These are phyloP conservation scores for Poeciliopsis turneri DNA, from an alignment of 2,797 vertebrate genomes.

Conservation along the genomic window DNA sequence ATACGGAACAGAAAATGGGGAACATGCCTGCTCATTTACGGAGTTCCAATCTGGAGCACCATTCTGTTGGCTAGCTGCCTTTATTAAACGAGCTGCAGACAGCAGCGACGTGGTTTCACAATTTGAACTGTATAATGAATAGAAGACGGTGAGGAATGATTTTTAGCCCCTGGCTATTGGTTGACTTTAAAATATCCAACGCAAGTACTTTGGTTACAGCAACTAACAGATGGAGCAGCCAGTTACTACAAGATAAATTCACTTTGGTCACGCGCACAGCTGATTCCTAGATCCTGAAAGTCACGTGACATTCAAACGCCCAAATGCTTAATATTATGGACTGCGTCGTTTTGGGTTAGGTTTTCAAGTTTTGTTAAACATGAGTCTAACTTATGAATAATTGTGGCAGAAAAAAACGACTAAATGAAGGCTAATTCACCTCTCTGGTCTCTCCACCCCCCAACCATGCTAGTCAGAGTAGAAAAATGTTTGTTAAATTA, in stretches of 20 bases:
- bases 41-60: background rate
- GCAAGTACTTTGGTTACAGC: background rate
- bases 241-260: background rate
- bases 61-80: background rate
- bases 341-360: background rate
- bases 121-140: background rate
- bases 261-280: background rate
- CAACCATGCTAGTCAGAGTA: background rate
- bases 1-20: background rate
- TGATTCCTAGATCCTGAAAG: background rate
- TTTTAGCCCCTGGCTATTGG: background rate
- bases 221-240: background rate
- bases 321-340: background rate
- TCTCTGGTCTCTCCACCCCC: background rate
- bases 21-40: background rate
- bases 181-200: background rate
- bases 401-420: background rate
- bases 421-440: background rate
- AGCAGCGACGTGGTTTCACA: background rate
- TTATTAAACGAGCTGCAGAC: background rate
- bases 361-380: background rate
- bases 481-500: background rate
- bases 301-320: background rate
- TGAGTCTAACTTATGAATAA: background rate
- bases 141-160: background rate